Base-by-base conservation (phyloP, 2,888 invertebrate species). In the Tiliacea citrago region DNA sequence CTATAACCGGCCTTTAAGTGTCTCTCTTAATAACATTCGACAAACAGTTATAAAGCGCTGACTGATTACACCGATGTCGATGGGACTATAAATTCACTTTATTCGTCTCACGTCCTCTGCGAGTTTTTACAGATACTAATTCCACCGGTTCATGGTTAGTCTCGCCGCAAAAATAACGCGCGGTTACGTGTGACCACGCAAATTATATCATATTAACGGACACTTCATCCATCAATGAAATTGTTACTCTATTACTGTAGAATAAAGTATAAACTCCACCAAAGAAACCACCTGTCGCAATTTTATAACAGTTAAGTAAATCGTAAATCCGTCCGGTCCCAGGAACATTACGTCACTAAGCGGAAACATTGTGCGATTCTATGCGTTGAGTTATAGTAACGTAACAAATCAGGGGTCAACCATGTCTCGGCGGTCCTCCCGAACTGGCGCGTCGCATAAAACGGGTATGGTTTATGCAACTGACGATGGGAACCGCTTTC, bases 141-240 rank as follows among this genome's bases (percentile, higher is more conserved):
- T 88, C 86, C 79, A 80, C 85, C 88, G 88, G 87, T 90, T 90
- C 90, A 90, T 86, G 88, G 88, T 86, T 87, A 88, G 79, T 88
- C 88, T 85, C 75, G 76, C 83, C 82, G 89, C 93, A 91, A 90
- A 90, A 85, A 86, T 87, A 88, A 88, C 88, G 79, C 74, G 65
- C 73, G 58, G 72, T 90, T 92, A 90, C 91, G 92, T 91, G 90
- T 89, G 86, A 91, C 91, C 91, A 90, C 91, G 92, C 92, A 92
- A 94, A 94, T 94, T 92, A 93, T 92, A 92, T 91, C 89, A 92
- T 90, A 91, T 92, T 88, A 92, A 91, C 91, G 87, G 89, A 82
- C 69, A 82, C 57, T 73, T 57, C 13, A 73, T 29, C 39, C 42
- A 39, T n/a, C 81, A 85, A 73, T 62, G 77, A 42, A 91, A 84